Conservation (phyloP, 2,888 invertebrate species). For the Notocelia uddmanniana region DNA sequence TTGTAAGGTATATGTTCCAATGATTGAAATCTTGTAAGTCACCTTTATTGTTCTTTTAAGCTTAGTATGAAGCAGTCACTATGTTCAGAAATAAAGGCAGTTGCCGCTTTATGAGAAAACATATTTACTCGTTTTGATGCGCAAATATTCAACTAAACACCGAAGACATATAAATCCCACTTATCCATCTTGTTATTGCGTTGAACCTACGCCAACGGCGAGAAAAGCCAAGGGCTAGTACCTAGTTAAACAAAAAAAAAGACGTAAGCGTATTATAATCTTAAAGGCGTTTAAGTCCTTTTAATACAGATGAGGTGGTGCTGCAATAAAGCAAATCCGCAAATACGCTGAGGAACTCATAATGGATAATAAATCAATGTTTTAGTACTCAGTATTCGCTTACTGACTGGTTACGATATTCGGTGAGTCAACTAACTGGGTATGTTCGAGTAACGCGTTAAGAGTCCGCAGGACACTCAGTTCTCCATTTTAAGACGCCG, state of each 20-base stretch:
- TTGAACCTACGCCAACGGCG: slow-evolving; percentile 7
- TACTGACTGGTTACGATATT: slow-evolving; percentile 48
- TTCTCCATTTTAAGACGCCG: too few relatives aligned
- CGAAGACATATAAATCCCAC: not conserved
- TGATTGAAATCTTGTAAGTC: too few relatives aligned
- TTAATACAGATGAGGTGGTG: slow-evolving; percentile 40
- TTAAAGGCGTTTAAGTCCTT: slow-evolving; percentile 1
- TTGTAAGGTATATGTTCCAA: too few relatives aligned
- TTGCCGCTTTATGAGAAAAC: not conserved
- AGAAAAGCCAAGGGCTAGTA: not conserved
- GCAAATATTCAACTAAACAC: not conserved
- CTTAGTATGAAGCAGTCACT: too few relatives aligned
- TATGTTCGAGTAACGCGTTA: not conserved
- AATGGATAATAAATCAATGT: slow-evolving; percentile 62
- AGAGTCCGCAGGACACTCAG: too few relatives aligned
- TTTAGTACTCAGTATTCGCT: slow-evolving; percentile 53
- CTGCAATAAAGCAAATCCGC: slow-evolving; percentile 48
- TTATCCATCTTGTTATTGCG: slow-evolving; percentile 12
- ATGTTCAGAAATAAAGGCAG: not conserved
- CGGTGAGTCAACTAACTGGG: slow-evolving; percentile 40
- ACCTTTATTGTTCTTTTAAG: too few relatives aligned
- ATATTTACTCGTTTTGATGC: not conserved
- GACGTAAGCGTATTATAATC: slow-evolving; percentile 41
- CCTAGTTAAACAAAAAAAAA: slow-evolving; percentile 45
- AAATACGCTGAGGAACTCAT: slow-evolving; percentile 50